Base-by-base conservation (phyloP, 2,113 vertebrate species). In the Hippocampus zosterae region DNA sequence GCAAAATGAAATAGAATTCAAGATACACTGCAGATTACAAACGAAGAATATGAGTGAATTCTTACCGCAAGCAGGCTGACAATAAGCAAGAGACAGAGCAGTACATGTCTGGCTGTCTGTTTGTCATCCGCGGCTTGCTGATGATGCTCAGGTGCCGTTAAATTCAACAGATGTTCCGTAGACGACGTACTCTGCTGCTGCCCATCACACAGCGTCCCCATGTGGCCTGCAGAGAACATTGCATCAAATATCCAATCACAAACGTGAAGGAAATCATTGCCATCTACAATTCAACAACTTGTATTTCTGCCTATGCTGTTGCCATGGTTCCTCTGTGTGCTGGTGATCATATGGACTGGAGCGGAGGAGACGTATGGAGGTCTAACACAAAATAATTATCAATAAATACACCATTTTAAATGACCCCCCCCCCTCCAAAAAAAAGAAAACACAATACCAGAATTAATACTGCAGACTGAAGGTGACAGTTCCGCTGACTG, bases 1-100 rank as follows among this genome's bases (percentile, higher is more conserved):
- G 33, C 16, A 61, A 61, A 16, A 61, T 61, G 3, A 61, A 7
- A 33, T 61, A 61, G 3, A 60, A 27, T 9, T 29, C 15, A 4
- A 3, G 18, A 15, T 5, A 57, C 11, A 57, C 6, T 29, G 4
- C 9, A 15, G 27, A 57, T 57, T 27, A 5, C 23, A 25, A 27
- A 15, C 1, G 6, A 15, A 29, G 29, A 27, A 57, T 27, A 27
- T 27, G 55, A 86, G n/a, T 55, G 19, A 0, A 50, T 57, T 6
- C 81, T 77, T 59, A 99, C 97, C 78, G 96, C 97, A 46, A 99
- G 92, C 64, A 98, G 89, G 88, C 95, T 93, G 80, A 99, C 93
- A 44, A 92, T 77, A 77, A 99, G 96, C 75, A 98, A 94, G 44
- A 98, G 90, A 86, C 95, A 97, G 19, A 99, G 93, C 78, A 99